phyloP scores from a whole-genome alignment of 1,140 invertebrate genomes.

The Hylaeus anthracinus region DNA sequence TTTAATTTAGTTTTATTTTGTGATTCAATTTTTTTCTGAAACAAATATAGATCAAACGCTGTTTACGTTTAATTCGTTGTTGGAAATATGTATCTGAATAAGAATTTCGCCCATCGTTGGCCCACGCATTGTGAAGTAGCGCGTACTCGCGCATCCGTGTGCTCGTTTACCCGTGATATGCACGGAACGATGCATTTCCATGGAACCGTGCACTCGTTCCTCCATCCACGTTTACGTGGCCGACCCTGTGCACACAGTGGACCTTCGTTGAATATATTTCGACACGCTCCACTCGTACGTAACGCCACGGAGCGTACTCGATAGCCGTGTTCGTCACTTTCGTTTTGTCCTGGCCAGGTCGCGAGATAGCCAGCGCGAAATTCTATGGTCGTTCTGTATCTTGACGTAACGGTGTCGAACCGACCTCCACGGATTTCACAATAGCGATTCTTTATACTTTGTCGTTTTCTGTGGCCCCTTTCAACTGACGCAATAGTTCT shows the following conservation, averaged over 20 bases:
- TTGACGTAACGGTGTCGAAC: neutral
- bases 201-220: neutral
- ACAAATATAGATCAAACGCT: too few species aligned
- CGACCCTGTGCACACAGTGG: neutral
- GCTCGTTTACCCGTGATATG: slow-evolving; percentile 26
- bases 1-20: too few species aligned
- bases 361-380: neutral
- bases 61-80: too few species aligned
- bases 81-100: too few species aligned
- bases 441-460: too few species aligned
- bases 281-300: slow-evolving; percentile 42
- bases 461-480: too few species aligned
- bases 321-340: slow-evolving; percentile 52
- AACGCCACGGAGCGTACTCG: slow-evolving; percentile 41
- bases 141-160: neutral
- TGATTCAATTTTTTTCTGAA: too few species aligned
- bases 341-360: slow-evolving; percentile 24
- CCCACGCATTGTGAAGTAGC: neutral
- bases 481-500: too few species aligned
- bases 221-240: neutral
- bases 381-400: neutral
- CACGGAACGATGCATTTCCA: slow-evolving; percentile 34
- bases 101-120: too few species aligned
- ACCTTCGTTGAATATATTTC: slow-evolving; percentile 47
- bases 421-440: neutral